phyloP scores from a whole-genome alignment of 2,888 invertebrate genomes.

The Apamea crenata region DNA sequence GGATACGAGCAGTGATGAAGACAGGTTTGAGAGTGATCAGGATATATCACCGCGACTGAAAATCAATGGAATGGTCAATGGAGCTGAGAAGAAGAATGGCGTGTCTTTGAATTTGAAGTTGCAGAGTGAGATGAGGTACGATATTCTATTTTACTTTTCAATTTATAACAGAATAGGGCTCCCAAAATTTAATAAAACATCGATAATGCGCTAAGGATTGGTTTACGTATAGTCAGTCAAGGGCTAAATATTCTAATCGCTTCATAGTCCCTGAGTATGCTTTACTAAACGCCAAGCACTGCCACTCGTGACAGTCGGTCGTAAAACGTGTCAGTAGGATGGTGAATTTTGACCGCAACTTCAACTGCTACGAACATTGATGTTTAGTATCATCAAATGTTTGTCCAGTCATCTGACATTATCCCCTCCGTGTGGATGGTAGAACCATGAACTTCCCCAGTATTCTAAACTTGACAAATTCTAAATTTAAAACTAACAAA shows the following conservation, averaged over 20 bases:
- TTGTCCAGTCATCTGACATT: not conserved
- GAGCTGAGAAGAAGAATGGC: conserved; percentile 81
- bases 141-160: not conserved
- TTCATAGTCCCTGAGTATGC: not conserved
- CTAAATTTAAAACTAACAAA: not conserved
- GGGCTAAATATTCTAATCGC: not conserved
- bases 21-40: conserved; percentile 82
- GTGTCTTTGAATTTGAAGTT: conserved; percentile 85
- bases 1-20: conserved; percentile 84
- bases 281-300: not conserved
- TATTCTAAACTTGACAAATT: not conserved
- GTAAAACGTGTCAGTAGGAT: not conserved
- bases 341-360: not conserved
- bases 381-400: not conserved
- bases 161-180: not conserved
- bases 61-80: conserved; percentile 72
- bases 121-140: conserved; percentile 87
- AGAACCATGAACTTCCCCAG: not conserved
- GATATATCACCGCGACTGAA: conserved; percentile 80
- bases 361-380: not conserved
- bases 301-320: not conserved
- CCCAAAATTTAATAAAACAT: not conserved
- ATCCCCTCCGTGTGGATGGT: not conserved
- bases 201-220: not conserved
- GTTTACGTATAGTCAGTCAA: not conserved